phyloP scores from a whole-genome alignment of 1,140 invertebrate genomes.

The Drosophila pallidifrons region DNA sequence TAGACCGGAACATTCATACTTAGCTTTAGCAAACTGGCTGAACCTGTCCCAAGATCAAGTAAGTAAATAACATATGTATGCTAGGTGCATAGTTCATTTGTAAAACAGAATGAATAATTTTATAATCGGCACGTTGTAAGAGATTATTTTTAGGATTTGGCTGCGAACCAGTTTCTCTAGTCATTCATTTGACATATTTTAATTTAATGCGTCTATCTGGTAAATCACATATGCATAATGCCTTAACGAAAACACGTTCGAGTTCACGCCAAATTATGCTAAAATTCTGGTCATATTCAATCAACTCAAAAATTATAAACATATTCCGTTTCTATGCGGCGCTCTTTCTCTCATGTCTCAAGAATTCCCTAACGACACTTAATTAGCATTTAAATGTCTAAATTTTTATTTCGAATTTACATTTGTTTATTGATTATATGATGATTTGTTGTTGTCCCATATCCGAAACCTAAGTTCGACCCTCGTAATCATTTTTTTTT shows the following conservation, averaged over 20 bases:
- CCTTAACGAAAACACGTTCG: slow-evolving; percentile 24
- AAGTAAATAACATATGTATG: slow-evolving; percentile 5
- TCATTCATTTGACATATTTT: slow-evolving; percentile 24
- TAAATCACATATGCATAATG: slow-evolving; percentile 19
- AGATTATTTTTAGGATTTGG: slow-evolving; percentile 26
- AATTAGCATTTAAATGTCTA: slow-evolving; percentile 16
- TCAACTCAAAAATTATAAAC: background rate
- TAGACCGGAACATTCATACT: slow-evolving; percentile 28
- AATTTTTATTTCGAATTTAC: slow-evolving; percentile 5
- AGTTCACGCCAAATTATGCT: slow-evolving; percentile 6
- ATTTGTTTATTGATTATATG: slow-evolving; percentile 7
- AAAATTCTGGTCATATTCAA: slow-evolving; percentile 14
- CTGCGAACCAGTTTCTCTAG: slow-evolving; percentile 27
- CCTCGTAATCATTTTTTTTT: slow-evolving; percentile 8
- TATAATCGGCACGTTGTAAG: slow-evolving; percentile 28
- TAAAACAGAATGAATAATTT: slow-evolving; percentile 34
- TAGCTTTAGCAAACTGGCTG: slow-evolving; percentile 10
- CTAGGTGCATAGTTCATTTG: slow-evolving; percentile 25
- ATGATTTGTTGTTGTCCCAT: slow-evolving; percentile 3
- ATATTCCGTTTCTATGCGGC: slow-evolving; percentile 21
- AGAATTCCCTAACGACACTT: slow-evolving; percentile 8
- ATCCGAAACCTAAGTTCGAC: slow-evolving; percentile 3
- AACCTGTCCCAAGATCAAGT: slow-evolving; percentile 29
- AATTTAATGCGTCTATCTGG: slow-evolving; percentile 12
- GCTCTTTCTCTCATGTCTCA: slow-evolving; percentile 17